Evolutionary conservation across 2,888 invertebrate species (phyloP), one percentile per base, ranked within the genome.

Genomic region (Eudasyphora cyanicolor): DNA sequence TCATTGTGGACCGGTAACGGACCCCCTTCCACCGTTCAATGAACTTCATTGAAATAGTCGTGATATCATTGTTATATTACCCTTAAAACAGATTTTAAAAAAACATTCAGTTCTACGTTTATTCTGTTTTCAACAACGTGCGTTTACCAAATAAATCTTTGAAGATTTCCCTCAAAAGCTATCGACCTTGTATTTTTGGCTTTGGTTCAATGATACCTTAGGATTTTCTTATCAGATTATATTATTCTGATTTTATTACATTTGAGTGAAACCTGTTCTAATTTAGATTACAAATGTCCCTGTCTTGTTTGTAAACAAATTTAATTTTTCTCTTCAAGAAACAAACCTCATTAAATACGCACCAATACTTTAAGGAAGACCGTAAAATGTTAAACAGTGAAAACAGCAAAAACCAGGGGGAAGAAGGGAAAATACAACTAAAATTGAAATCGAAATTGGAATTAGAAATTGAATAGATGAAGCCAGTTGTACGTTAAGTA

Each of bases 371-470:
- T 45, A 45, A 45, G 45, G 67, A 69, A 69, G 49, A 69, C 69
- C 42, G 29, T 69, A 69, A 69, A 69, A 69, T 69, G 69, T 49
- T 17, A 49, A 17, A 67, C 27, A 14, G n/a, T n/a, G 24, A 27
- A 27, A 27, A 24, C 10, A 14, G 27, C 57, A 24, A 57, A 27
- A 17, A 49, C n/a, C 5, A 49, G 19, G 49, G n/a, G n/a, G 49
- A n/a, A 1, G 49, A 17, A n/a, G n/a, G 6, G 6, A 49, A 49
- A n/a, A n/a, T n/a, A n/a, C 49, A 49, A 49, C 2, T 32, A 12
- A 45, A 45, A 45, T 45, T 17, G 49, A 49, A 49, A 49, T n/a
- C 17, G 49, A 54, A 54, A 54, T 54, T 54, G 54, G 19, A 54
- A 54, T 45, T 45, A n/a, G 14, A 45, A 35, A 19, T 54, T 49